Evolutionary conservation across 2,888 invertebrate genomes (phyloP), one percentile per base, ranked within the genome.

Genomic region (Sinohyriopsis cumingii): DNA sequence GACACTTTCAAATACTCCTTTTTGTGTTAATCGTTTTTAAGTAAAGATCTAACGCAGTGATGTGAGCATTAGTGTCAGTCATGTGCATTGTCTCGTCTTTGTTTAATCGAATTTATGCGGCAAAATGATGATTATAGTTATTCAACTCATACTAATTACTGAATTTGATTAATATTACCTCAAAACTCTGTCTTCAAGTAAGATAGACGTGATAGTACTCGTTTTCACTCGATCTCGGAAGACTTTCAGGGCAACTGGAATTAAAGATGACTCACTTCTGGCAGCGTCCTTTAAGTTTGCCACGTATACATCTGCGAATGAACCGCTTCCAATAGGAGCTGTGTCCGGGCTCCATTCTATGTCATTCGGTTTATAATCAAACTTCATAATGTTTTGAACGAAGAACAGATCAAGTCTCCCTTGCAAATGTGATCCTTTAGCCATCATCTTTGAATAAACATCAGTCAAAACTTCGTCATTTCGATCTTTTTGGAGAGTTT

Each of bases 371-470:
- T 73, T 69, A 69, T 80, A 84, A 65, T 87, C 86, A 64, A 84
- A 84, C 28, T 70, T 73, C 81, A 86, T 83, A 15, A 87, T 72
- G 20, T 81, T 72, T 64, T 80, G 78, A 1, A 84, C 82, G 63
- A 73, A 87, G 73, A 86, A 85, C 61, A 85, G 67, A 70, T 87
- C 86, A 1, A 86, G 76, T 33, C 78, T 72, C 18, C 83, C 85
- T 53, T 82, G 80, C 1, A 82, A 75, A 6, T 56, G 15, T 24
- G 72, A 64, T 33, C 78, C 71, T 28, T 68, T 25, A 22, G 63
- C 22, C 7, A 83, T 74, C 5, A 83, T 66, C 20, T 75, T 62
- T 0, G 85, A 84, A 55, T 80, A 84, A 54, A 76, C 45, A 12
- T 80, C 75, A 57, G 70, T 72, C 62, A 85, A 63, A 62, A 80